Evolutionary conservation across 2,113 vertebrate species (phyloP), one percentile per base, ranked within the genome.

Genomic region (Glaucidium brasilianum): DNA sequence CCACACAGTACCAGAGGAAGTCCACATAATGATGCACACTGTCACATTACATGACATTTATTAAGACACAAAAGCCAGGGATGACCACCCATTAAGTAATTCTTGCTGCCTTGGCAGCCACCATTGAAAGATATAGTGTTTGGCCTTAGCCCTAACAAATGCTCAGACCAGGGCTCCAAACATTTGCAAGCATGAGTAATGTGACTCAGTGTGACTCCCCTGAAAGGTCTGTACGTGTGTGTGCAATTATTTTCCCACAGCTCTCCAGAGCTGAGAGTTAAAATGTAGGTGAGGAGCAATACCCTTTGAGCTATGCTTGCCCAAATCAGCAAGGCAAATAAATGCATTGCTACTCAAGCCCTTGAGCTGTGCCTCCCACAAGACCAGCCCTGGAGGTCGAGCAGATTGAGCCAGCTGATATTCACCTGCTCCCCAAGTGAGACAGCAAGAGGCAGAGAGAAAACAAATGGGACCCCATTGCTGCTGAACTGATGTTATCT

Each of bases 401-500:
- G 92, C 94, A 95, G 88, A 97, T 88, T 96, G 88, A 92, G 91
- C 91, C 94, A 94, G 85, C 92, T 97, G 94, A 95, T 92, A 96
- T 60, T 97, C 96, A 97, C 96, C 96, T 97, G 97, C 94, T 96
- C 34, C 72, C 64, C 69, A 91, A 91, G 91, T 12, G 34, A 96
- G 90, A 92, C 37, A 93, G 82, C 60, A 68, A 94, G 94, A 76
- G 85, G 80, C 85, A 87, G 76, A 73, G 62, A 56, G 76, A 90
- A 95, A 97, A 93, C 89, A 97, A 97, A 97, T 90, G 91, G 68
- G 88, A 97, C 50, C 63, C 67, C 53, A 45, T 92, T 1, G 2
- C 76, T 94, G 94, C 86, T 88, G 92, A 97, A 93, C 81, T 97
- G 95, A 96, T 97, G 95, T 96, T 97, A 97, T 97, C 90, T 94